Conservation (phyloP, 2,888 invertebrate genomes). For the Brassicogethes aeneus region DNA sequence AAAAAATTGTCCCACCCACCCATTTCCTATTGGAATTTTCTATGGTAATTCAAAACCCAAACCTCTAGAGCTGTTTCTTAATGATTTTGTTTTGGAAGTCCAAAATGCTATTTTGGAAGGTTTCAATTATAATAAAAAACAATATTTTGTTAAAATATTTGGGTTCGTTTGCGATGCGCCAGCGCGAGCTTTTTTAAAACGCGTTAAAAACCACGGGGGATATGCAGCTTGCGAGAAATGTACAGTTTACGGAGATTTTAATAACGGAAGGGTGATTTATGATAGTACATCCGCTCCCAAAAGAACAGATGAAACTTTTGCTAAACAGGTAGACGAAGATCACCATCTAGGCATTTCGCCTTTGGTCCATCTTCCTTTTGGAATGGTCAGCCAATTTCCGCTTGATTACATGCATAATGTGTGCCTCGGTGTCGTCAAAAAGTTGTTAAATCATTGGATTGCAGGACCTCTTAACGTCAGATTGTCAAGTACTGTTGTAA, state of each 20-base stretch:
- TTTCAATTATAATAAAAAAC: no score
- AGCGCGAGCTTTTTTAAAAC: slow-evolving; percentile 16
- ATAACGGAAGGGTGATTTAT: slow-evolving; percentile 8
- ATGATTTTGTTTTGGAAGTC: no score
- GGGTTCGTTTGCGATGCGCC: slow-evolving; percentile 18
- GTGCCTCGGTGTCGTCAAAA: slow-evolving; percentile 10
- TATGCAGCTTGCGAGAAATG: slow-evolving; percentile 18
- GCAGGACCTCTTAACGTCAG: slow-evolving; percentile 3
- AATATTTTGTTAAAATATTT: slow-evolving; percentile 12
- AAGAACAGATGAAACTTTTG: slow-evolving; percentile 12
- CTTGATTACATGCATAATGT: slow-evolving; percentile 12
- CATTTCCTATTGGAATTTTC: no score
- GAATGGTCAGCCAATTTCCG: slow-evolving; percentile 11
- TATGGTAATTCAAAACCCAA: no score
- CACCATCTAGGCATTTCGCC: slow-evolving; percentile 13
- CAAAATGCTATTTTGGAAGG: no score
- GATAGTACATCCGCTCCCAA: not conserved
- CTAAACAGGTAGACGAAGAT: slow-evolving; percentile 10
- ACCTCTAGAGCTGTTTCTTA: no score
- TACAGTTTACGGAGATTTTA: slow-evolving; percentile 9
- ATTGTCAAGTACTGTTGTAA: not conserved
- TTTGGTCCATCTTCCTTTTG: slow-evolving; percentile 7
- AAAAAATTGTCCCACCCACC: no score
- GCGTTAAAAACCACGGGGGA: slow-evolving; percentile 13
- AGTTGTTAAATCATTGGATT: slow-evolving; percentile 12